Evolutionary conservation across 1,140 invertebrate species (phyloP).

Genomic region (Cotesia typhae): DNA sequence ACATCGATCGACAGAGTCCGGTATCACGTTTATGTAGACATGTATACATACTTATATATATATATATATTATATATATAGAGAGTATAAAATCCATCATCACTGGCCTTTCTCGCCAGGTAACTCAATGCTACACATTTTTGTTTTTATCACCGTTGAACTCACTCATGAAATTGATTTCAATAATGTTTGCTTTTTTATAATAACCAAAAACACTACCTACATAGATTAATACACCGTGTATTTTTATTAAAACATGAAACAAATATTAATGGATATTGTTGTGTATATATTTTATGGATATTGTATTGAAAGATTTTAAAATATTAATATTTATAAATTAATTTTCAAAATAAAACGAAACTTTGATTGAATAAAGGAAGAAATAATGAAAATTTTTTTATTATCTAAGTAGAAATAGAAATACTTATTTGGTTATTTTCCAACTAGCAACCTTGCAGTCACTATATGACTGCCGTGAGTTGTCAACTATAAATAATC

Average conservation of each 20-base stretch:
- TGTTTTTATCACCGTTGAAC: background rate
- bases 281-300: too few species aligned
- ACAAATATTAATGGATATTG: too few species aligned
- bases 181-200: conserved; percentile 5
- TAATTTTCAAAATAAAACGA: too few species aligned
- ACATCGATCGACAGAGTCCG: conserved; percentile 57
- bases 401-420: too few species aligned
- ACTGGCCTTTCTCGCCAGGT: conserved; percentile 24
- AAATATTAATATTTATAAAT: background rate
- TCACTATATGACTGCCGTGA: too few species aligned
- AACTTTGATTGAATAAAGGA: too few species aligned
- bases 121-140: conserved; percentile 15
- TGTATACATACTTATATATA: background rate
- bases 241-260: too few species aligned
- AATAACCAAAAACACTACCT: background rate
- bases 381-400: too few species aligned
- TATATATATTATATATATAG: background rate
- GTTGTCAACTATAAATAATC: too few species aligned
- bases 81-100: conserved; percentile 15
- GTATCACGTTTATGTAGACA: conserved; percentile 1
- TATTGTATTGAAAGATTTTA: background rate
- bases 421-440: too few species aligned
- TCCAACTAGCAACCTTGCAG: too few species aligned
- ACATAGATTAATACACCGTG: too few species aligned
- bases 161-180: conserved; percentile 4